These are phyloP conservation scores for Oxycera nigricornis DNA, from an alignment of 2,888 invertebrate species.

Conservation along the genomic window DNA sequence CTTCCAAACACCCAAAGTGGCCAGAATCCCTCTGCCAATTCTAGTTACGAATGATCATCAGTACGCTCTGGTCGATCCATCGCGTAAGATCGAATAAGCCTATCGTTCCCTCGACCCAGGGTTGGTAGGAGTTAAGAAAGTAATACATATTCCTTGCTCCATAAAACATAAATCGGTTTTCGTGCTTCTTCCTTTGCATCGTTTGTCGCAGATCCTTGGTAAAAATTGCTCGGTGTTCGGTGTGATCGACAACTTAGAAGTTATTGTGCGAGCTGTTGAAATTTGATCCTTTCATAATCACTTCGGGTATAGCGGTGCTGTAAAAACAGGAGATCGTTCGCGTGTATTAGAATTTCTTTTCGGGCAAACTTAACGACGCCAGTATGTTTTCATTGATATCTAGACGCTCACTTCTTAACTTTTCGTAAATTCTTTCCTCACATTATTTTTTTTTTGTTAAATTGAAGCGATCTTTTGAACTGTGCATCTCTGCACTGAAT, in stretches of 20 bases:
- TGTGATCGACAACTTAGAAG: background rate
- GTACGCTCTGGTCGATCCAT: conserved; percentile 61
- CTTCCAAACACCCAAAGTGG: conserved; percentile 61
- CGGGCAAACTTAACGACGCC: background rate
- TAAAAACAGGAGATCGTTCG: background rate
- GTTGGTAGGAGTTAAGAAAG: conserved; percentile 38
- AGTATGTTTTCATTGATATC: conserved; percentile 19
- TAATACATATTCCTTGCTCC: conserved; percentile 14
- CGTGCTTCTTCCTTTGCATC: background rate
- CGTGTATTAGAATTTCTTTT: background rate
- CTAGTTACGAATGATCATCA: conserved; percentile 50
- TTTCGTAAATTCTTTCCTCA: background rate
- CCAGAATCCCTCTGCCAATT: conserved; percentile 48
- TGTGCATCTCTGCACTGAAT: background rate
- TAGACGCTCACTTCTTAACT: background rate
- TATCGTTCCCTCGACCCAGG: conserved; percentile 50
- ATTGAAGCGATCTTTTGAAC: conserved; percentile 18
- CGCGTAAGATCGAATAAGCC: conserved; percentile 57
- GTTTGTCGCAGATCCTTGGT: background rate
- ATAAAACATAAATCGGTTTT: background rate
- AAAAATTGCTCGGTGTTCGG: conserved; percentile 17
- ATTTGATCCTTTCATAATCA: conserved; percentile 22
- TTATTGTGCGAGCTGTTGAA: conserved; percentile 13
- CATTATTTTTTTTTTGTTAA: conserved; percentile 23
- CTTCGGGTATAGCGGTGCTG: too few species aligned